Percentiles rank a stretch among this genome's conserved stretches.
These are phyloP conservation scores for Caenorhabditis uteleia DNA, from an alignment of 2,888 invertebrate species.

Conservation along the genomic window DNA sequence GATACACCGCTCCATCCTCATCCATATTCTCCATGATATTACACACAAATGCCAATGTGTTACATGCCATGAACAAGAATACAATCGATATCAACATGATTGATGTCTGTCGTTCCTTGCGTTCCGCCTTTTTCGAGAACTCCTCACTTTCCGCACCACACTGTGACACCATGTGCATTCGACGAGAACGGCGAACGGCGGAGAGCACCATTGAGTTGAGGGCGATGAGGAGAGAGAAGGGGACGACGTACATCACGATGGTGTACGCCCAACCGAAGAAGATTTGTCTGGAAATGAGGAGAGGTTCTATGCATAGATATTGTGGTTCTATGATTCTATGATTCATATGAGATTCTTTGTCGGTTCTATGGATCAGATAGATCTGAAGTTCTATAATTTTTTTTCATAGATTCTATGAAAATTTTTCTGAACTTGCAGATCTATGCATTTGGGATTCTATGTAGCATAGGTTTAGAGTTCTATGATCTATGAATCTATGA, in stretches of 20 bases:
- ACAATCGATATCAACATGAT: conserved; percentile 65
- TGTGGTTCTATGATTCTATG: no score
- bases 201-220: conserved; percentile 66
- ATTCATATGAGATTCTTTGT: background rate
- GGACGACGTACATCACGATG: conserved; percentile 63
- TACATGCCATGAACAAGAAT: conserved; percentile 61
- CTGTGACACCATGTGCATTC: conserved; percentile 54
- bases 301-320: no score
- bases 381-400: no score
- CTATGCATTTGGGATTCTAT: no score
- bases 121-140: conserved; percentile 50
- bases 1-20: conserved; percentile 40
- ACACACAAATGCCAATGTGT: conserved; percentile 61
- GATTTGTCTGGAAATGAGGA: conserved; percentile 47
- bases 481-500: no score
- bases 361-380: background rate
- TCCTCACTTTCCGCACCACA: conserved; percentile 50
- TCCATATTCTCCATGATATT: conserved; percentile 65
- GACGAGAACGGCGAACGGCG: conserved; percentile 55
- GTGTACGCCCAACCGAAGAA: conserved; percentile 64
- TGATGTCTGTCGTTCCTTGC: conserved; percentile 62
- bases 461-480: no score
- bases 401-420: no score
- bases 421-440: no score
- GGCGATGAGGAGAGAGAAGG: conserved; percentile 64